Evolutionary conservation across 2,888 invertebrate genomes (phyloP), one percentile per base, ranked within the genome.

Genomic region (Drosophila quinaria): DNA sequence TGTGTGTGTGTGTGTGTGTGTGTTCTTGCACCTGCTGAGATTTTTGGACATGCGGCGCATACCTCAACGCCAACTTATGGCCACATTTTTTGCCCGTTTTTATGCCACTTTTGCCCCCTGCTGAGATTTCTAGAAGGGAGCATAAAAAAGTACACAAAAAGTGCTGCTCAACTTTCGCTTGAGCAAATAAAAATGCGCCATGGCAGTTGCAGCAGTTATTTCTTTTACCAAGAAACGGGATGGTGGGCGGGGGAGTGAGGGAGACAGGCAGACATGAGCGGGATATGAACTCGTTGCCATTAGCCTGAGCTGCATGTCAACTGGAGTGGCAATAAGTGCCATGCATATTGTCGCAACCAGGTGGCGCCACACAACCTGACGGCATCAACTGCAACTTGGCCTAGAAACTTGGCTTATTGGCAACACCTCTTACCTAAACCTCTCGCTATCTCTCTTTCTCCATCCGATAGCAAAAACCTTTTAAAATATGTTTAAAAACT

Each of bases 291-390:
- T 46, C 35, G 42, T 17, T 29, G 41, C 70, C 67, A 76, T 72
- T 76, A 72, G 73, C 50, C 50, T 47, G 60, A 56, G 60, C 79
- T 63, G 70, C 73, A 77, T 85, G 77, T 90, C 80, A 86, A 85
- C 80, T 75, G 86, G 72, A 88, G 83, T 85, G 88, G 86, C 88
- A 89, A 90, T 86, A 86, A 86, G 88, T 88, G 90, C 69, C 90
- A 81, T 74, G 78, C 87, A 87, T 76, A 89, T 75, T 87, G 85
- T 78, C 72, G 75, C 77, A 73, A 46, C 56, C 89, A 88, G 78
- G 80, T 87, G 84, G 41, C 68, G 82, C 73, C 59, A 49, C 65
- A 74, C 62, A 66, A 44, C 31, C 44, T 65, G 71, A 70, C 64
- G 64, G 56, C 60, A 49, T 65, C 52, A 59, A 31, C 52, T 54